These are phyloP conservation scores for Coenonympha glycerion DNA, from an alignment of 2,888 invertebrate species.

Conservation along the genomic window DNA sequence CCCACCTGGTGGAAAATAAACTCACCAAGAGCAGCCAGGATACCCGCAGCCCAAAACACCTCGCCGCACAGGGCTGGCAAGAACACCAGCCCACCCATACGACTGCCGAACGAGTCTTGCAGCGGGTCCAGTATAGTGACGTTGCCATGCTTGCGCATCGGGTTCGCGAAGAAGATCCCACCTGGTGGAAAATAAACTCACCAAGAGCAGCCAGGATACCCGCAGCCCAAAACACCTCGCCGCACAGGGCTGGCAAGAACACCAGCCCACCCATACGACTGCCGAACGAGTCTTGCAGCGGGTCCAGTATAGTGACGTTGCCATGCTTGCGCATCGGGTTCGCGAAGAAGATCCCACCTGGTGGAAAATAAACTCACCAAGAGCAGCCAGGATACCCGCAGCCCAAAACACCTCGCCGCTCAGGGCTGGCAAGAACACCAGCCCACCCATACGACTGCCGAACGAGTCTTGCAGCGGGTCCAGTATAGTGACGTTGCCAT, in stretches of 20 bases:
- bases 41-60: constrained; percentile 99
- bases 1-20: constrained; percentile 77
- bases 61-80: constrained; percentile 97
- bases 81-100: constrained; percentile 98
- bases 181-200: constrained; percentile 70
- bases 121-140: constrained; percentile 99
- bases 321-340: constrained; percentile 98
- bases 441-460: constrained; percentile 97
- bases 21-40: constrained; percentile 65
- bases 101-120: constrained; percentile 96
- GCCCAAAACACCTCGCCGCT: constrained; percentile 99
- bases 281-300: constrained; percentile 96
- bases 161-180: constrained; percentile 97
- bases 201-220: constrained; percentile 81
- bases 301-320: constrained; percentile 99
- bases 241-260: constrained; percentile 96
- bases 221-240: constrained; percentile 99
- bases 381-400: constrained; percentile 86
- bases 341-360: constrained; percentile 96
- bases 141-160: constrained; percentile 98
- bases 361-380: not conserved
- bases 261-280: constrained; percentile 97
- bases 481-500: constrained; percentile 99
- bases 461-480: constrained; percentile 98
- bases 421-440: constrained; percentile 96